Percentiles rank a stretch among this genome's conserved stretches.
These are phyloP conservation scores for Xestia ashworthii DNA, from an alignment of 2,888 invertebrate species.

Conservation along the genomic window DNA sequence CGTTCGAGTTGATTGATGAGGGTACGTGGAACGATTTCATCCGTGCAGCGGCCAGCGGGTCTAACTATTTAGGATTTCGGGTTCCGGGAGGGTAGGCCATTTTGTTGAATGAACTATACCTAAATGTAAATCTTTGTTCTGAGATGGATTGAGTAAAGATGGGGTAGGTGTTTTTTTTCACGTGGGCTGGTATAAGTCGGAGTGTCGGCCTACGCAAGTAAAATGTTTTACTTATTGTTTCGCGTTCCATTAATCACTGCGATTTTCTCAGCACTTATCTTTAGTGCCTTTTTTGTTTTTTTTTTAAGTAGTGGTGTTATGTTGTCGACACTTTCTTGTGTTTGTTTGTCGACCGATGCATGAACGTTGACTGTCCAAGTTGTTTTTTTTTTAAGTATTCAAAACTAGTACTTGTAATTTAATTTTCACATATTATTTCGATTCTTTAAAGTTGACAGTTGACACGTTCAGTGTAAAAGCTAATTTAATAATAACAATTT, in stretches of 20 bases:
- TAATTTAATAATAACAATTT: background rate
- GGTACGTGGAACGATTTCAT: conserved; percentile 65
- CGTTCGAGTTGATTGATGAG: conserved; percentile 64
- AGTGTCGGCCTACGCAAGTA: background rate
- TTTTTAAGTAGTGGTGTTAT: too few relatives aligned
- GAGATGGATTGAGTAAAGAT: conserved; percentile 45
- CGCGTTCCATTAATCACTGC: conserved; percentile 2
- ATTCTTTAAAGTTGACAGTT: too few relatives aligned
- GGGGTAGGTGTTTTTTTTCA: conserved; percentile 13
- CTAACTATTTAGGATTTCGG: conserved; percentile 60
- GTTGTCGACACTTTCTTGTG: too few relatives aligned
- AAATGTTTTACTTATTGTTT: conserved; percentile 14
- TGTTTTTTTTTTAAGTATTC: too few relatives aligned
- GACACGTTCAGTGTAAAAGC: background rate
- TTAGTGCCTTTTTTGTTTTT: background rate
- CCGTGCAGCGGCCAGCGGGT: conserved; percentile 36
- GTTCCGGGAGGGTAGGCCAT: conserved; percentile 42
- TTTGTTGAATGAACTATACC: conserved; percentile 47
- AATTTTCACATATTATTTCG: too few relatives aligned
- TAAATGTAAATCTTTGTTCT: conserved; percentile 60
- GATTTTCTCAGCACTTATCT: conserved; percentile 2
- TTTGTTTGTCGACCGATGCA: too few relatives aligned
- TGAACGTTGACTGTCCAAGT: too few relatives aligned
- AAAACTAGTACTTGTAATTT: too few relatives aligned
- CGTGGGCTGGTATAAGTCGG: background rate